A percentile compares a stretch with the other conserved stretches of the same genome.
phyloP scores from a whole-genome alignment of 2,797 vertebrate species.

The Todus mexicanus region DNA sequence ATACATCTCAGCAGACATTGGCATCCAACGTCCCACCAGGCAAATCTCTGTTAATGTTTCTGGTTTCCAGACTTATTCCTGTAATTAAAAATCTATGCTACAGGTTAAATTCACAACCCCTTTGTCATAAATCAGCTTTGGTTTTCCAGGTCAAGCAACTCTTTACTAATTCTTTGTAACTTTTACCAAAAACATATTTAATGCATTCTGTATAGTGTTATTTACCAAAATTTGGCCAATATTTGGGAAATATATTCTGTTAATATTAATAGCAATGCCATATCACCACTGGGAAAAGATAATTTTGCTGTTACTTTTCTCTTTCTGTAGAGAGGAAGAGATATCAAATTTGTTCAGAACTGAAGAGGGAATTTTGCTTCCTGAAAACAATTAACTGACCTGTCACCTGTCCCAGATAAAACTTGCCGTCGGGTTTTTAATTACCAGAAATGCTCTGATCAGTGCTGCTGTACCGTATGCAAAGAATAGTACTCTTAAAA shows the following conservation, averaged over 20 bases:
- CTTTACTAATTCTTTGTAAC: not conserved
- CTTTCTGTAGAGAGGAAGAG: not conserved
- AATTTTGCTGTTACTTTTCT: constrained; percentile 1
- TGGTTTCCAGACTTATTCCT: not conserved
- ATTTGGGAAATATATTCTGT: not conserved
- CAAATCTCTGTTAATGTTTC: not conserved
- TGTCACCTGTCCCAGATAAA: constrained; percentile 33
- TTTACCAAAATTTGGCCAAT: not conserved
- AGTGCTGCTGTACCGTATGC: not conserved
- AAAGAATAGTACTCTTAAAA: not conserved
- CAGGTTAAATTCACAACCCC: not conserved
- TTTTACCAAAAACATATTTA: not conserved
- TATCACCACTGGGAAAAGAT: not conserved
- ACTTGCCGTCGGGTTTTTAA: constrained; percentile 44
- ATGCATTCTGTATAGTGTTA: not conserved
- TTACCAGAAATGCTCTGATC: constrained; percentile 32
- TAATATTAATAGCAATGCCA: not conserved
- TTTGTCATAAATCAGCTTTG: not conserved
- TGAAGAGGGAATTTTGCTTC: constrained; percentile 31
- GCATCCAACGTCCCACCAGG: not conserved
- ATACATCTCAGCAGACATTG: not conserved
- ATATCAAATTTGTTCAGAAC: not conserved
- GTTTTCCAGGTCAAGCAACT: not conserved
- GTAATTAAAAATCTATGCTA: not conserved
- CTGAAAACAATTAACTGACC: constrained; percentile 53